A percentile compares a stretch with the other conserved stretches of the same genome.
Conservation (phyloP, 1,140 invertebrate species). For the Adelges cooleyi region DNA sequence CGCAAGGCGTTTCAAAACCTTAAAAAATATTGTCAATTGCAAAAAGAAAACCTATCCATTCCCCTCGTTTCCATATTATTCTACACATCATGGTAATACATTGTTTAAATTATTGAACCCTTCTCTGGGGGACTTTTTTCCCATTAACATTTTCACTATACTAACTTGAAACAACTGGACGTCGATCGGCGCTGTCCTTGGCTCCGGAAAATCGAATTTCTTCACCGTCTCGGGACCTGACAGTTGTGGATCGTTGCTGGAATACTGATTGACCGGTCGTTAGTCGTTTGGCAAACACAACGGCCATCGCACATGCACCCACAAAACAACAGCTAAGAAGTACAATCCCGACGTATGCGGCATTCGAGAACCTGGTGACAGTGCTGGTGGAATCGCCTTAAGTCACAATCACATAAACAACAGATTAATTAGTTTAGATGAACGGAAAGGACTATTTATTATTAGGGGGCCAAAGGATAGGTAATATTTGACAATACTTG, state of each 20-base stretch:
- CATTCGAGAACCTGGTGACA: background rate
- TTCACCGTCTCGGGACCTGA: background rate
- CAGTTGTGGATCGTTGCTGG: background rate
- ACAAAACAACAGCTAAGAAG: slow-evolving; percentile 11
- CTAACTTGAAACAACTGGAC: slow-evolving; percentile 19
- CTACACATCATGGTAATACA: too few species aligned
- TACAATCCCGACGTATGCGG: background rate
- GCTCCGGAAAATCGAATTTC: slow-evolving; percentile 14
- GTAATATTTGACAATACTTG: too few species aligned
- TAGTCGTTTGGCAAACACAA: slow-evolving; percentile 20
- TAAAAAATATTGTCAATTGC: too few species aligned
- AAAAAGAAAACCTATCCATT: too few species aligned
- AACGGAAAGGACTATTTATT: too few species aligned
- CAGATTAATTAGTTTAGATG: too few species aligned
- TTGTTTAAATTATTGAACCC: too few species aligned
- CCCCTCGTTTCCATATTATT: too few species aligned
- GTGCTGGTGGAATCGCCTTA: slow-evolving; percentile 13
- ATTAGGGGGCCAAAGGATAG: too few species aligned
- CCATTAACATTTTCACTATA: slow-evolving; percentile 7
- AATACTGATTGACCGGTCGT: background rate
- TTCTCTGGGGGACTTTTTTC: background rate
- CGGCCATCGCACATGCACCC: background rate
- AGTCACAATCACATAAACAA: too few species aligned
- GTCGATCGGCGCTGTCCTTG: background rate
- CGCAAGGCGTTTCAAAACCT: too few species aligned